Conservation (phyloP, 35 echinoderm and acorn worm species). For the Lytechinus variegatus region DNA sequence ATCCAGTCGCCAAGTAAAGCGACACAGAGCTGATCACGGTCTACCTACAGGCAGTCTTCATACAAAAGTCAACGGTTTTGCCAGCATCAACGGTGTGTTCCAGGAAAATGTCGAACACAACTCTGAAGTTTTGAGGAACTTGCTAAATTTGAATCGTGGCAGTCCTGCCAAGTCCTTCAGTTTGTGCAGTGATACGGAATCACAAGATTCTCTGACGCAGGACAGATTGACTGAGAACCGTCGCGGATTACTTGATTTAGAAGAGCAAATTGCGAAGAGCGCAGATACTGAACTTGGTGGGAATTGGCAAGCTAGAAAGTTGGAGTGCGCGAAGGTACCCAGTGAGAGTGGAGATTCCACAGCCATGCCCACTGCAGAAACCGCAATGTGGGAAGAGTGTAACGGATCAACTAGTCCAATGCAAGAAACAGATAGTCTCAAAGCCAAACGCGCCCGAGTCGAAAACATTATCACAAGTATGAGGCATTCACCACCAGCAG, state of each 20-base stretch:
- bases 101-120: constrained; percentile 49
- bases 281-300: background rate
- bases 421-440: constrained; percentile 67
- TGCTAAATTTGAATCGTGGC: constrained; percentile 60
- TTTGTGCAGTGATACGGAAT: constrained; percentile 13
- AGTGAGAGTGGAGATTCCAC: constrained; percentile 22
- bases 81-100: constrained; percentile 59
- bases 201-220: background rate
- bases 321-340: constrained; percentile 2
- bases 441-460: constrained; percentile 93
- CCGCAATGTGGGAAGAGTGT: constrained; percentile 38
- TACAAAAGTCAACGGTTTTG: constrained; percentile 54
- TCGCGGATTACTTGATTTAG: background rate
- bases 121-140: constrained; percentile 66
- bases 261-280: background rate
- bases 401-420: constrained; percentile 50
- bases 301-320: background rate
- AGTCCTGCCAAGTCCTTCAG: constrained; percentile 7
- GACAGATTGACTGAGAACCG: background rate
- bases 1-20: constrained; percentile 66
- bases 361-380: constrained; percentile 51
- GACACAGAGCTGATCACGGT: constrained; percentile 76
- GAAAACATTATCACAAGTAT: constrained; percentile 98
- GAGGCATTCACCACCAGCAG: constrained; percentile 70
- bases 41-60: constrained; percentile 59